phyloP scores from a whole-genome alignment of 2,113 vertebrate genomes.

The Solea solea region DNA sequence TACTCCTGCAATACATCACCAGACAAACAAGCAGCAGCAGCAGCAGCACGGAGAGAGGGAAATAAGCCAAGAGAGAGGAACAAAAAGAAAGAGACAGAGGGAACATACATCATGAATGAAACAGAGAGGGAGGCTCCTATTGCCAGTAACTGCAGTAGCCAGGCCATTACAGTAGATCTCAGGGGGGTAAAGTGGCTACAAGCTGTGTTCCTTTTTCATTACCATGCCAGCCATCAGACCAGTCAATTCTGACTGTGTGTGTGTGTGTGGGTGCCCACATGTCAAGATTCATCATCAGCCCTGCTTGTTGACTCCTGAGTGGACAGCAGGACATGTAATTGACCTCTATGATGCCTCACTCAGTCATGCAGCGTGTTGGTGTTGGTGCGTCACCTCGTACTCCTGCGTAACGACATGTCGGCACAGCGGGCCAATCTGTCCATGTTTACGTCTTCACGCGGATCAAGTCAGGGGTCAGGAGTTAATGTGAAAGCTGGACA shows the following conservation, averaged over 20 bases:
- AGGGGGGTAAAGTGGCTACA: conserved; percentile 55
- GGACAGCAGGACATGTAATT: conserved; percentile 66
- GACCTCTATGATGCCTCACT: conserved; percentile 55
- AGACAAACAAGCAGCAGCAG: conserved; percentile 65
- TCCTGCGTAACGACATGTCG: background rate
- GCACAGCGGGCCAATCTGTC: conserved; percentile 23
- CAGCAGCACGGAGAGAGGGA: conserved; percentile 14
- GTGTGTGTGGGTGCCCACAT: conserved; percentile 32
- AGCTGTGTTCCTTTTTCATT: conserved; percentile 61
- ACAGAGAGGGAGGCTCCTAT: conserved; percentile 32
- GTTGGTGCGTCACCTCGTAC: conserved; percentile 17
- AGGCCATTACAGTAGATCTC: conserved; percentile 53
- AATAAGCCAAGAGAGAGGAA: conserved; percentile 25
- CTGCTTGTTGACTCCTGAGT: conserved; percentile 36
- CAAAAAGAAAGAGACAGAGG: background rate
- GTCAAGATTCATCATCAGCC: conserved; percentile 59
- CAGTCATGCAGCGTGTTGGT: conserved; percentile 16
- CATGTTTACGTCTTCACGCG: background rate
- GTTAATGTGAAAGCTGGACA: background rate
- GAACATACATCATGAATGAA: conserved; percentile 17
- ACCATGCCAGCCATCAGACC: conserved; percentile 32
- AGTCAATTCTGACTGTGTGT: conserved; percentile 28
- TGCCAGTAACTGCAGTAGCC: conserved; percentile 45
- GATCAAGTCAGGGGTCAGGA: background rate
- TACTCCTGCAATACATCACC: conserved; percentile 69